These are phyloP conservation scores for Bucorvus abyssinicus DNA, from an alignment of 2,797 vertebrate species.

Conservation along the genomic window DNA sequence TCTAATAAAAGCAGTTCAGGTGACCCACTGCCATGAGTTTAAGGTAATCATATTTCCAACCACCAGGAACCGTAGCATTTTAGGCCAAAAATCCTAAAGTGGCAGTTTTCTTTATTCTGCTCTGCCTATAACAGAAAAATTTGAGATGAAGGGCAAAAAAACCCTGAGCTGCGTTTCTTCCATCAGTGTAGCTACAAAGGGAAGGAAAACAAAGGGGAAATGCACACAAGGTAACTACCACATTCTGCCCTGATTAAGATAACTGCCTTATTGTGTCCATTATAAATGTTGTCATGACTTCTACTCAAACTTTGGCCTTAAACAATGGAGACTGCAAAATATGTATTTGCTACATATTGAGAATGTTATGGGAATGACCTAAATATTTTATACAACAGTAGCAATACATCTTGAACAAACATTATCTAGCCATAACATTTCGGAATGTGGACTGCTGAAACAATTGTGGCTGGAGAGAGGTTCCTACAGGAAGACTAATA, in stretches of 20 bases:
- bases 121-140: not conserved
- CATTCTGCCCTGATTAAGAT: not conserved
- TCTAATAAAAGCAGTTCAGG: not conserved
- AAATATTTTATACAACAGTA: not conserved
- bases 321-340: not conserved
- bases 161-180: not conserved
- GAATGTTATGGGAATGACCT: not conserved
- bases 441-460: not conserved
- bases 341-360: not conserved
- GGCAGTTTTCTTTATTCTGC: not conserved
- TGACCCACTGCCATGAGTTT: not conserved
- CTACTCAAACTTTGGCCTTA: not conserved
- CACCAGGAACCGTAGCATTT: not conserved
- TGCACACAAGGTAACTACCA: not conserved
- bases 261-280: not conserved
- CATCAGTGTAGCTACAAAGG: not conserved
- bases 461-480: not conserved
- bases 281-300: not conserved
- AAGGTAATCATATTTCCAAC: not conserved
- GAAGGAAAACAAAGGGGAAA: conserved; percentile 12
- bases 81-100: not conserved
- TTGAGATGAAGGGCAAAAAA: not conserved
- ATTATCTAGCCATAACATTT: conserved; percentile 7
- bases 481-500: conserved; percentile 16
- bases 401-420: not conserved